Percentiles rank a stretch among this genome's conserved stretches.
Conservation (phyloP, 1,140 invertebrate genomes). For the Drosophila teissieri region DNA sequence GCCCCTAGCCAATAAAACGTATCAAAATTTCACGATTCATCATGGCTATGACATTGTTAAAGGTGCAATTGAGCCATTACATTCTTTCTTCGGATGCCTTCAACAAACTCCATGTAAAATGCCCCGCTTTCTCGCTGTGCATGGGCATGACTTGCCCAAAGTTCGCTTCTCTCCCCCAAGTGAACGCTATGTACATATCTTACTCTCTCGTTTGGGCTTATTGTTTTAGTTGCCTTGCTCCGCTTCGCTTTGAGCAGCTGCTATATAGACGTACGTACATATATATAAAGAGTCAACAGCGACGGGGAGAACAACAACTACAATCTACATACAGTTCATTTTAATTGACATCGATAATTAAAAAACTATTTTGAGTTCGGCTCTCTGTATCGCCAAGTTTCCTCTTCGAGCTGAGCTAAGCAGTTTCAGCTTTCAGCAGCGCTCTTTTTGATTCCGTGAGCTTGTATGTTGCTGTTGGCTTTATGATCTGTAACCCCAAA, state of each 20-base stretch:
- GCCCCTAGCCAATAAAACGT: not conserved
- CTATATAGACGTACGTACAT: constrained; percentile 36
- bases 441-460: constrained; percentile 34
- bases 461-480: constrained; percentile 33
- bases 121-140: constrained; percentile 12
- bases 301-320: constrained; percentile 7
- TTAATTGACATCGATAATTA: constrained; percentile 82
- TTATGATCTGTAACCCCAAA: constrained; percentile 37
- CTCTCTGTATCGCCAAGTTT: constrained; percentile 47
- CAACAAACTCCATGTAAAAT: no score
- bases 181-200: constrained; percentile 15
- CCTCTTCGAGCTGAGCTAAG: constrained; percentile 21
- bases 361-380: constrained; percentile 70
- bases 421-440: constrained; percentile 20
- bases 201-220: constrained; percentile 34
- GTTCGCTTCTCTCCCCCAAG: constrained; percentile 17
- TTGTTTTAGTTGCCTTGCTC: constrained; percentile 52
- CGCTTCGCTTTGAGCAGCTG: constrained; percentile 46
- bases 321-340: constrained; percentile 64
- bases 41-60: not conserved
- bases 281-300: constrained; percentile 56
- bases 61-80: not conserved
- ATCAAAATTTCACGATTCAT: not conserved
- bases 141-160: constrained; percentile 49
- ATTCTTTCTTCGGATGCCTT: not conserved